Base-by-base conservation (phyloP, 2,797 vertebrate species). In the Vespertilio murinus region DNA sequence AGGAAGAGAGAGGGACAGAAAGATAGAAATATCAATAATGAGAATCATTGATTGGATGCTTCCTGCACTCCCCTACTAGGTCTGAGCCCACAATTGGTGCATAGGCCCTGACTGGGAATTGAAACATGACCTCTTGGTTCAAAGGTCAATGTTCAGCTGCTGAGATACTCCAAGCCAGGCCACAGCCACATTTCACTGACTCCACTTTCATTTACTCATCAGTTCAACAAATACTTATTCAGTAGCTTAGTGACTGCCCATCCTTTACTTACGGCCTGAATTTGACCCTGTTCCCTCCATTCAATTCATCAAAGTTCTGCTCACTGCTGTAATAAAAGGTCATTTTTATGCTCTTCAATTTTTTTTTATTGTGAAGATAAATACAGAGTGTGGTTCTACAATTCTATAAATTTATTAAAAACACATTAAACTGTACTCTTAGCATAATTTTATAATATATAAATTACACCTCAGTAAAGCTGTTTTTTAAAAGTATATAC, bases 311-410 rank as follows among this genome's bases (percentile, higher is more conserved):
- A 59, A 12, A 35, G 70, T 28, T 59, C 22, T 7, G 52, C 75
- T 70, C 49, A 74, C 22, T 83, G 49, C 35, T 82, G 2, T 33
- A 70, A 33, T 52, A 83, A 78, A 23, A 90, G 18, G 65, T 45
- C 47, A 79, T 88, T 82, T 90, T 77, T 54, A 86, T 81, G 61
- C 54, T 16, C 81, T 33, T 80, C 28, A 11, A 40, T 56, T 23
- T 49, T 23, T 49, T 86, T 83, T 77, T 18, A 84, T 91, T 75
- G 74, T 47, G 74, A 80, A 91, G 77, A 23, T 54, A 83, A 91
- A 89, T 52, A 56, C 38, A 80, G 83, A 70, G 67, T 81, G 69
- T 85, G 42, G 28, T n/a, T 75, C 18, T 33, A 70, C 40, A 64
- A 45, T 33, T 84, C 61, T 30, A 16, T 52, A 69, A 56, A 54